Percentiles rank a stretch among this genome's conserved stretches.
These are phyloP conservation scores for Rhopalosiphum maidis DNA, from an alignment of 1,140 invertebrate species.

Conservation along the genomic window DNA sequence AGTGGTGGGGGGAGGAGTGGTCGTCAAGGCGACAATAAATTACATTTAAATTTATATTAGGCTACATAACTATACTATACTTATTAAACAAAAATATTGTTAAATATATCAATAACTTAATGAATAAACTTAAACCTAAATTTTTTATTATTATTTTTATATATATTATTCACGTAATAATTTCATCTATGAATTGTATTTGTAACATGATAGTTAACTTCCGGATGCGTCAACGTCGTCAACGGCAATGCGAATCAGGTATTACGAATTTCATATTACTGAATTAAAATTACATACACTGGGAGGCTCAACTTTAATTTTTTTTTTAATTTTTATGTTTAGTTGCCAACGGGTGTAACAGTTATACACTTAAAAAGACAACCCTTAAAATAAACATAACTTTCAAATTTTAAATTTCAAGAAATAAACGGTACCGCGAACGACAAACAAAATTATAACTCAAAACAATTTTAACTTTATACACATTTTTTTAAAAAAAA, in stretches of 20 bases:
- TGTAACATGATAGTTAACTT: not conserved
- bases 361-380: not conserved
- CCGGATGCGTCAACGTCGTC: not conserved
- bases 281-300: not conserved
- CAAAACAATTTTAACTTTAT: not conserved
- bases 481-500: slow-evolving; percentile 1
- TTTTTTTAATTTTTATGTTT: not conserved
- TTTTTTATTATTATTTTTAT: not conserved
- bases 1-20: too few relatives aligned
- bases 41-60: slow-evolving; percentile 17
- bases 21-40: not conserved
- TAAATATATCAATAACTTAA: slow-evolving; percentile 28
- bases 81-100: slow-evolving; percentile 28
- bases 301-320: not conserved
- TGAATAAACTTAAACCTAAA: not conserved
- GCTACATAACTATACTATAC: not conserved
- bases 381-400: not conserved
- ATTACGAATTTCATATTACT: not conserved
- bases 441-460: not conserved
- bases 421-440: not conserved
- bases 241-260: not conserved
- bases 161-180: not conserved
- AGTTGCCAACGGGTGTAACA: not conserved
- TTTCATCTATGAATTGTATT: not conserved
- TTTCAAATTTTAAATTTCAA: not conserved